These are phyloP conservation scores for Acrocephalus arundinaceus DNA, from an alignment of 2,113 vertebrate species.

Conservation along the genomic window DNA sequence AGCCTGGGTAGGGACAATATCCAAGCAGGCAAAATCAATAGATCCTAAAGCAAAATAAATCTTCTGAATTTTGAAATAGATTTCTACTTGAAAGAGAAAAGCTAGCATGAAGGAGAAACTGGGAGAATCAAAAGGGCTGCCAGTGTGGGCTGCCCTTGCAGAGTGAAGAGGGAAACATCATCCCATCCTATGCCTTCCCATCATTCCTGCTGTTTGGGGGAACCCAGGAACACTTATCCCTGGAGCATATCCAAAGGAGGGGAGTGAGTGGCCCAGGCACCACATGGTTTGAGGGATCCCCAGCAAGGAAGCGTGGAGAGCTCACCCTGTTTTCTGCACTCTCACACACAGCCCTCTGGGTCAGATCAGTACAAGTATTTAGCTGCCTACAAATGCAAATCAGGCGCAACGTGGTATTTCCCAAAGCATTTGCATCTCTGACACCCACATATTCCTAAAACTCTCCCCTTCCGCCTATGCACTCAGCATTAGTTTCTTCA, in stretches of 20 bases:
- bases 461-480: background rate
- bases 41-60: background rate
- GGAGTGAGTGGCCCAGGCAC: background rate
- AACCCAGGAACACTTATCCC: background rate
- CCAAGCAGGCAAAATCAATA: background rate
- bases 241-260: background rate
- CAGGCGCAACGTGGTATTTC: background rate
- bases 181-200: background rate
- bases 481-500: background rate
- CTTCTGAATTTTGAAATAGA: background rate
- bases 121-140: background rate
- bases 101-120: background rate
- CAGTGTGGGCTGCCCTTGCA: background rate
- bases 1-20: background rate
- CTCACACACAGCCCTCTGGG: background rate
- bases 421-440: slow-evolving; percentile 35
- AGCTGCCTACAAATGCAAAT: slow-evolving; percentile 26
- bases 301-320: rapidly evolving
- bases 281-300: background rate
- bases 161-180: background rate
- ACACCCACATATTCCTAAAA: slow-evolving; percentile 17
- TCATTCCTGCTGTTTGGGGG: rapidly evolving
- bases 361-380: background rate
- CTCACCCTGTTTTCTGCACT: background rate
- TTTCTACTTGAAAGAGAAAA: background rate